Evolutionary conservation across 2,113 vertebrate genomes (phyloP).

Genomic region (Amblyornis subalaris): DNA sequence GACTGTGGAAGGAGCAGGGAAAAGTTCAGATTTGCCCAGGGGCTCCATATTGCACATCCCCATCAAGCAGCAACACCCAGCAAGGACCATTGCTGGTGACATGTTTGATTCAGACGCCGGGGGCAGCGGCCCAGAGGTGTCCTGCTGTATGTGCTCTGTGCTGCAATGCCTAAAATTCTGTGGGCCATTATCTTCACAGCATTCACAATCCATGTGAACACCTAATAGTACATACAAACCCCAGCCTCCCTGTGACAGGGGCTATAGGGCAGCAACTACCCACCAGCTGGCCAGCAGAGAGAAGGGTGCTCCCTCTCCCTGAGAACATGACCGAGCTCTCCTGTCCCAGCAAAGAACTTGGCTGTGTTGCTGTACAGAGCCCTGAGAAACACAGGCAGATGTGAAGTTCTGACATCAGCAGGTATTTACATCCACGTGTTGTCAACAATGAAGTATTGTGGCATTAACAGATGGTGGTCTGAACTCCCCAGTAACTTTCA

Average conservation of each 20-base stretch:
- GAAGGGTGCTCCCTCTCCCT: background rate
- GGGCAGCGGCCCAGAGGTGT: background rate
- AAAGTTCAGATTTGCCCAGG: background rate
- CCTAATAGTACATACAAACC: rapidly evolving
- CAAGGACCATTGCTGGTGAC: rapidly evolving
- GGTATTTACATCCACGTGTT: rapidly evolving
- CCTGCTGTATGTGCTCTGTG: background rate
- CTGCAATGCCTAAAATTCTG: rapidly evolving
- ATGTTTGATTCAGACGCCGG: rapidly evolving
- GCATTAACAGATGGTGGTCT: background rate
- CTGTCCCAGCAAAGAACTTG: rapidly evolving
- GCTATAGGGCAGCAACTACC: background rate
- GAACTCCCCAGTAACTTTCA: background rate
- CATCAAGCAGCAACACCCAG: rapidly evolving
- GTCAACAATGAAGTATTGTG: rapidly evolving
- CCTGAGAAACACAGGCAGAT: rapidly evolving
- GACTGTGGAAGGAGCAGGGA: background rate
- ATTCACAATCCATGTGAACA: rapidly evolving
- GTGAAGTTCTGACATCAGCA: too few relatives aligned
- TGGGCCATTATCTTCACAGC: rapidly evolving
- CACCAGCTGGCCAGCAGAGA: background rate
- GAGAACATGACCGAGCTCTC: background rate
- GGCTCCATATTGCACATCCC: rapidly evolving
- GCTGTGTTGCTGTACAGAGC: rapidly evolving
- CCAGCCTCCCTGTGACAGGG: rapidly evolving